A percentile compares a stretch with the other conserved stretches of the same genome.
phyloP scores from a whole-genome alignment of 1,140 invertebrate species.

The Ceratina calcarata region DNA sequence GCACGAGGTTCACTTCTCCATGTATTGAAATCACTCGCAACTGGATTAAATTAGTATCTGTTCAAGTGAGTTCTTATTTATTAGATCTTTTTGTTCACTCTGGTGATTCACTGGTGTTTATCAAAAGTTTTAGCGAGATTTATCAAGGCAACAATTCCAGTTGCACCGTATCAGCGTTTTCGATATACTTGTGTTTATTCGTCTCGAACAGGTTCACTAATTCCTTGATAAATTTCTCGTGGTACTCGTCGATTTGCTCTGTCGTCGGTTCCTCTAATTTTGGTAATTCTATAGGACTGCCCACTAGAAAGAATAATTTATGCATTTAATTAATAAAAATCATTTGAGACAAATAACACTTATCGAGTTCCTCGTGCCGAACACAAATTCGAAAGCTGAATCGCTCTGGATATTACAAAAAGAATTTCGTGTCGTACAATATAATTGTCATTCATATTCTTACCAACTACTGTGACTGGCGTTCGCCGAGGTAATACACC shows the following conservation, averaged over 20 bases:
- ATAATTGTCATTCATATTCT: slow-evolving; percentile 61
- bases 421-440: too few relatives aligned
- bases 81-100: too few relatives aligned
- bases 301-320: slow-evolving; percentile 84
- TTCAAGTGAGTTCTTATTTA: too few relatives aligned
- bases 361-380: too few relatives aligned
- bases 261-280: slow-evolving; percentile 85
- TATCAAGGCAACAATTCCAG: slow-evolving; percentile 50
- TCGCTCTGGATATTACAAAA: too few relatives aligned
- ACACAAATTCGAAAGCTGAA: too few relatives aligned
- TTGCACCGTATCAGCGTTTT: slow-evolving; percentile 80
- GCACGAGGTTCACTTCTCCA: too few relatives aligned
- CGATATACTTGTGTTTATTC: slow-evolving; percentile 89
- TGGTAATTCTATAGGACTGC: slow-evolving; percentile 88
- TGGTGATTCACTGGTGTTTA: too few relatives aligned
- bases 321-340: neutral
- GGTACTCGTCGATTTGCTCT: slow-evolving; percentile 88
- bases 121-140: too few relatives aligned
- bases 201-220: slow-evolving; percentile 89
- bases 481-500: slow-evolving; percentile 90
- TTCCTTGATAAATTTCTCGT: slow-evolving; percentile 86
- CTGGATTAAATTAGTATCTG: too few relatives aligned
- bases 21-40: too few relatives aligned
- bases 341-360: too few relatives aligned
- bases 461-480: slow-evolving; percentile 92